Percentiles rank a stretch among this genome's conserved stretches.
Evolutionary conservation across 2,888 invertebrate species (phyloP).

Genomic region (Schrankia costaestrigalis): DNA sequence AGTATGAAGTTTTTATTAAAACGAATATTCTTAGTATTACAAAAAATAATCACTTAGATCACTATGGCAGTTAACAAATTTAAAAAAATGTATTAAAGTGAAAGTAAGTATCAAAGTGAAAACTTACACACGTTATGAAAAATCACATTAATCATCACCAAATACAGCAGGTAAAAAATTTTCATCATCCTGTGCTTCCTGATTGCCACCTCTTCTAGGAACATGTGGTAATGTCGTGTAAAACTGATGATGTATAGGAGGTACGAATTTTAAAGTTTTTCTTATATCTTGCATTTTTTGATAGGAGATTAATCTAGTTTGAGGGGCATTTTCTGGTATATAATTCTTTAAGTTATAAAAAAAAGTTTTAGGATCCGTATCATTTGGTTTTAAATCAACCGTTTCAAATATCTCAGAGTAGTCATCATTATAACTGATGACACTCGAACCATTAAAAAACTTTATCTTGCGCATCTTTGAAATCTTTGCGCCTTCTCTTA

Average conservation of each 20-base stretch:
- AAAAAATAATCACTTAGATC: conserved; percentile 6
- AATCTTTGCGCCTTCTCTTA: conserved; percentile 18
- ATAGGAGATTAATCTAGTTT: conserved; percentile 15
- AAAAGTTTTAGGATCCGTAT: conserved; percentile 16
- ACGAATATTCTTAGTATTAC: background rate
- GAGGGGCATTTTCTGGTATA: conserved; percentile 16
- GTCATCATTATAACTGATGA: conserved; percentile 6
- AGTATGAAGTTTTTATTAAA: conserved; percentile 3
- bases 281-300: conserved; percentile 21
- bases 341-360: conserved; percentile 17
- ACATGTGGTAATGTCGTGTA: conserved; percentile 15
- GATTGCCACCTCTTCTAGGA: conserved; percentile 9
- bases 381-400: conserved; percentile 19
- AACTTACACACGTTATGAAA: background rate
- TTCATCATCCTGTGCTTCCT: conserved; percentile 10
- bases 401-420: conserved; percentile 15
- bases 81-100: conserved; percentile 7
- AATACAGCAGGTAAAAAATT: conserved; percentile 9
- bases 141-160: conserved; percentile 7
- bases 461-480: conserved; percentile 14
- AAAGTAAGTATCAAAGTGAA: too few species aligned
- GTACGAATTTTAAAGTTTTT: conserved; percentile 19
- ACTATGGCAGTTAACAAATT: conserved; percentile 10
- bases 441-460: conserved; percentile 12
- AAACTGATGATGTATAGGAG: conserved; percentile 14